Conservation (phyloP, 1,140 invertebrate species). For the Bombus difficillimus region DNA sequence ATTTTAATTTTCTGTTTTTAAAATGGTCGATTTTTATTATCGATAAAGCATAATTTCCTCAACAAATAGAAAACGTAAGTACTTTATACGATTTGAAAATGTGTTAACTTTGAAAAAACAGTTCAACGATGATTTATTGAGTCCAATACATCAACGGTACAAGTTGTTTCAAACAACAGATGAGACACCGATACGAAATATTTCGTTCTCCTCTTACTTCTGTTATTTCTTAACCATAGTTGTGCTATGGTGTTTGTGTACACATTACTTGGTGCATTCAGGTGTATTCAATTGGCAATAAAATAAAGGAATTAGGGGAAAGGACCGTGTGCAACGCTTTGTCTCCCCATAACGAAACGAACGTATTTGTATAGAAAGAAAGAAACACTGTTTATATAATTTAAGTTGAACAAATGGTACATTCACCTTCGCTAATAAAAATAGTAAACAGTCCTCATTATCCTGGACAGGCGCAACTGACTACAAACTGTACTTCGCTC, state of each 20-base stretch:
- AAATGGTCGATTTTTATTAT: neutral
- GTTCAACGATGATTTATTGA: conserved; percentile 72
- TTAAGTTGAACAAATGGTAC: conserved; percentile 74
- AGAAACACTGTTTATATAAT: conserved; percentile 68
- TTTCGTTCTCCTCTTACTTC: neutral
- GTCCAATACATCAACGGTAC: conserved; percentile 71
- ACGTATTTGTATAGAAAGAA: conserved; percentile 50
- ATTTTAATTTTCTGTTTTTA: neutral
- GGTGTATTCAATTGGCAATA: neutral
- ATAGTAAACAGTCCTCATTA: conserved; percentile 77
- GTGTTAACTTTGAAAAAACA: conserved; percentile 54
- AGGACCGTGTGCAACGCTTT: conserved; percentile 12
- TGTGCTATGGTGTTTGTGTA: conserved; percentile 10
- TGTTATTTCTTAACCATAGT: conserved; percentile 15
- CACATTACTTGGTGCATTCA: neutral
- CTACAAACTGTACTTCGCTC: conserved; percentile 64
- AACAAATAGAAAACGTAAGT: too few relatives aligned
- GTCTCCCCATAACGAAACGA: conserved; percentile 38
- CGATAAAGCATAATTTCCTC: neutral
- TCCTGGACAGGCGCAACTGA: conserved; percentile 67
- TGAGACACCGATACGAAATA: conserved; percentile 11
- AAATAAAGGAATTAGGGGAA: conserved; percentile 26
- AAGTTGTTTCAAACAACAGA: conserved; percentile 58
- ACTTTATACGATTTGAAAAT: neutral
- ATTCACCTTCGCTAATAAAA: conserved; percentile 79